Conservation (phyloP, 2,888 invertebrate species). For the Galerucella pusilla region DNA sequence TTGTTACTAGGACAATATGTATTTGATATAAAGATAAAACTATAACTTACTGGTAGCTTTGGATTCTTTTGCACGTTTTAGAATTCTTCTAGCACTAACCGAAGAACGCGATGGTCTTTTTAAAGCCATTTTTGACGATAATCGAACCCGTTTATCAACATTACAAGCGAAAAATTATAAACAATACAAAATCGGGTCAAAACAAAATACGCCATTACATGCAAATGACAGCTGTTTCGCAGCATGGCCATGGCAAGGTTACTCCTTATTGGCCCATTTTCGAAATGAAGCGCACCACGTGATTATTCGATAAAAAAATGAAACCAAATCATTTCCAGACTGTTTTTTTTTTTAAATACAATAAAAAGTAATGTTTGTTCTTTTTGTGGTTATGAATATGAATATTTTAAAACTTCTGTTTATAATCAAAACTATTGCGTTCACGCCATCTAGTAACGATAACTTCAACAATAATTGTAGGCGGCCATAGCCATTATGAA, state of each 20-base stretch:
- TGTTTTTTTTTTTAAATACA: background rate
- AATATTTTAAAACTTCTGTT: background rate
- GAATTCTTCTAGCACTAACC: background rate
- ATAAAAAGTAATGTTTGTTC: background rate
- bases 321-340: background rate
- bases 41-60: slow-evolving; percentile 3
- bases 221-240: slow-evolving; percentile 10
- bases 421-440: background rate
- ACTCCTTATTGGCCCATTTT: background rate
- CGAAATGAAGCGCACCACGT: background rate
- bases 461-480: too few relatives aligned
- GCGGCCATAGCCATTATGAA: too few relatives aligned
- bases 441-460: background rate
- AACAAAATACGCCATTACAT: slow-evolving; percentile 20
- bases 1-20: too few relatives aligned
- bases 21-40: background rate
- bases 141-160: background rate
- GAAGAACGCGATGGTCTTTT: background rate
- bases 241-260: background rate
- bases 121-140: slow-evolving; percentile 3
- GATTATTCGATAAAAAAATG: background rate
- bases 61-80: background rate
- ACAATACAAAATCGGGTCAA: background rate
- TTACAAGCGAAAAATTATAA: slow-evolving; percentile 3
- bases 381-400: too few relatives aligned